Evolutionary conservation across 2,113 vertebrate species (phyloP).

Genomic region (Callipepla californica): DNA sequence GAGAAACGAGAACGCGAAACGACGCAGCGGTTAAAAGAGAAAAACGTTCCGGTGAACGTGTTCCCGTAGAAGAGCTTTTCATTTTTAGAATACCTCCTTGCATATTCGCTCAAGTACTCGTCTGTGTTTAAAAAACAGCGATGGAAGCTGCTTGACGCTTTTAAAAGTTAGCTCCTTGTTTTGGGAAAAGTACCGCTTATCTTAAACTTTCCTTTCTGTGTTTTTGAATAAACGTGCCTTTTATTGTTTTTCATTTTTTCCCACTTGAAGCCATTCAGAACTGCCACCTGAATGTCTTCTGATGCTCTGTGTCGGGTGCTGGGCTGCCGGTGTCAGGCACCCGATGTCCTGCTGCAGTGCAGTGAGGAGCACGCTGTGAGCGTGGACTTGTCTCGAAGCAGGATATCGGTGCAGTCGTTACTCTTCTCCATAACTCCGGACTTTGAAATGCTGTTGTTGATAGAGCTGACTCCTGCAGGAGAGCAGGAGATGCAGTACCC

Average conservation of each 20-base stretch:
- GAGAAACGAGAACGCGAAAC: too few species aligned
- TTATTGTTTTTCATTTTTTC: too few species aligned
- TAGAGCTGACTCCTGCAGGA: not conserved
- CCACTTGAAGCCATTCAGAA: not conserved
- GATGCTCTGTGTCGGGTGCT: not conserved
- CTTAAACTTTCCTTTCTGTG: rapidly evolving
- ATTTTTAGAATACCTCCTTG: not conserved
- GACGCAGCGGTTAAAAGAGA: not conserved
- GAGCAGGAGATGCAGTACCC: not conserved
- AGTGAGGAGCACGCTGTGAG: not conserved
- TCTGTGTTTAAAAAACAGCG: not conserved
- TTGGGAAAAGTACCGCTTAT: not conserved
- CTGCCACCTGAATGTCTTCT: not conserved
- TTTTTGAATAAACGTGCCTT: not conserved
- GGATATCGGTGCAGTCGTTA: rapidly evolving
- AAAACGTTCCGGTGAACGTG: not conserved
- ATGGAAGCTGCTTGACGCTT: not conserved
- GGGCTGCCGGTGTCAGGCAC: not conserved
- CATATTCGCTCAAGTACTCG: not conserved
- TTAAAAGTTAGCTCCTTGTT: not conserved
- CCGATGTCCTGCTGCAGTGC: not conserved
- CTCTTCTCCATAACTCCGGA: not conserved
- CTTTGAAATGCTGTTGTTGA: conserved; percentile 37
- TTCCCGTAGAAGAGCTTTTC: not conserved
- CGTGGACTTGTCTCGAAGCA: not conserved